Evolutionary conservation across 2,797 vertebrate species (phyloP).

Genomic region (Pantherophis vulpinus): DNA sequence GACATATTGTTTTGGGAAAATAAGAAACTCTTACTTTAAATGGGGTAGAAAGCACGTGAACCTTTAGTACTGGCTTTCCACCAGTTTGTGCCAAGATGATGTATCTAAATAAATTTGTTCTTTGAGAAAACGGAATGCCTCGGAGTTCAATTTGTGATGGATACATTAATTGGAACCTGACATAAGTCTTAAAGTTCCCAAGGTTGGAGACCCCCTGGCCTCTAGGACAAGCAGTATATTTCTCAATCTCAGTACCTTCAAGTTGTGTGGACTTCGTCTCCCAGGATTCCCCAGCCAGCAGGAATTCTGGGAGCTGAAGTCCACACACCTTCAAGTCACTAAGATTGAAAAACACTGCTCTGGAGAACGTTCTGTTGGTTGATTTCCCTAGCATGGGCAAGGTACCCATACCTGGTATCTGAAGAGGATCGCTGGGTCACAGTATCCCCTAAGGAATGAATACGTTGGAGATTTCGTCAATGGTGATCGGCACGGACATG

Average conservation of each 20-base stretch:
- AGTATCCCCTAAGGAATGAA: constrained; percentile 79
- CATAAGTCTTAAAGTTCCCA: background rate
- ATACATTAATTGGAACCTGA: too few relatives aligned
- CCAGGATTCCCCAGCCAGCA: background rate
- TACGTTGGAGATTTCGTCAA: constrained; percentile 81
- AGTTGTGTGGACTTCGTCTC: background rate
- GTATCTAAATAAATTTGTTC: too few relatives aligned
- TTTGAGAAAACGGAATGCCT: too few relatives aligned
- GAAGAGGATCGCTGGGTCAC: constrained; percentile 67
- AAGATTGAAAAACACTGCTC: background rate
- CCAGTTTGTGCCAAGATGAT: too few relatives aligned
- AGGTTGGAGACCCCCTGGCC: background rate
- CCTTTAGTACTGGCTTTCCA: too few relatives aligned
- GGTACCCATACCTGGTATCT: constrained; percentile 84
- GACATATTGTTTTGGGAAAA: too few relatives aligned
- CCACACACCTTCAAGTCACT: background rate
- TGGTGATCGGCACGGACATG: constrained; percentile 80
- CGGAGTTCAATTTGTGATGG: too few relatives aligned
- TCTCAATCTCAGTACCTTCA: background rate
- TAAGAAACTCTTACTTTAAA: too few relatives aligned
- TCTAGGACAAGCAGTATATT: background rate
- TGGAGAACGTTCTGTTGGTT: background rate
- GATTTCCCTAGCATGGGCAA: constrained; percentile 78
- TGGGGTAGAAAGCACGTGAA: too few relatives aligned
- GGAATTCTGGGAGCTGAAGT: background rate